A percentile compares a stretch with the other conserved stretches of the same genome.
phyloP scores from a whole-genome alignment of 2,888 invertebrate species.

The Phytoseiulus persimilis region DNA sequence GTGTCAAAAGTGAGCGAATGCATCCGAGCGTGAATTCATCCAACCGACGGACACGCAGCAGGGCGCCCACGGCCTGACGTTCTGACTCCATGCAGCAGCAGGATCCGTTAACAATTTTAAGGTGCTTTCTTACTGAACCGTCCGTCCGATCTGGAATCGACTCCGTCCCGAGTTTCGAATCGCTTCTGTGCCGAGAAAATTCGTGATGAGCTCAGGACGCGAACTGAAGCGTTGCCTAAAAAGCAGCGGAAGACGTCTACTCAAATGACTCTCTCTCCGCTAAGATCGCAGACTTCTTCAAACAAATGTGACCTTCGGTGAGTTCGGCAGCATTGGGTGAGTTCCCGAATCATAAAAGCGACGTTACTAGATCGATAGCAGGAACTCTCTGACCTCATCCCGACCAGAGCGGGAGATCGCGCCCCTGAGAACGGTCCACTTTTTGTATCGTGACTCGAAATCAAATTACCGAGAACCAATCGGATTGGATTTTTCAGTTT shows the following conservation, averaged over 20 bases:
- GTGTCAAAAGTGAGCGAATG: not conserved
- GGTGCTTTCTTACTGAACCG: not conserved
- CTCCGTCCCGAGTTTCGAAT: not conserved
- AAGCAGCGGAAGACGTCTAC: not conserved
- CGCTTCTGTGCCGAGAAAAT: not conserved
- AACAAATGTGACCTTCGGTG: not conserved
- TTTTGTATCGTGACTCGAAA: too few relatives aligned
- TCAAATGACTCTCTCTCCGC: not conserved
- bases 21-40: not conserved
- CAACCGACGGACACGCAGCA: not conserved
- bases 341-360: not conserved
- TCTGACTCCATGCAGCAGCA: not conserved
- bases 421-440: too few relatives aligned
- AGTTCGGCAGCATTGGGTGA: not conserved
- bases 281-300: not conserved
- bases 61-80: not conserved
- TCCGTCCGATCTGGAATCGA: not conserved
- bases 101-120: not conserved
- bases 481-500: too few relatives aligned
- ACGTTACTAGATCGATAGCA: not conserved
- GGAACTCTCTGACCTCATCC: not conserved
- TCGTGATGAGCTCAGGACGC: not conserved
- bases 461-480: too few relatives aligned
- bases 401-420: too few relatives aligned
- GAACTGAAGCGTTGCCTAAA: not conserved